Conservation (phyloP, 1,140 invertebrate species). For the Drosophila dunni region DNA sequence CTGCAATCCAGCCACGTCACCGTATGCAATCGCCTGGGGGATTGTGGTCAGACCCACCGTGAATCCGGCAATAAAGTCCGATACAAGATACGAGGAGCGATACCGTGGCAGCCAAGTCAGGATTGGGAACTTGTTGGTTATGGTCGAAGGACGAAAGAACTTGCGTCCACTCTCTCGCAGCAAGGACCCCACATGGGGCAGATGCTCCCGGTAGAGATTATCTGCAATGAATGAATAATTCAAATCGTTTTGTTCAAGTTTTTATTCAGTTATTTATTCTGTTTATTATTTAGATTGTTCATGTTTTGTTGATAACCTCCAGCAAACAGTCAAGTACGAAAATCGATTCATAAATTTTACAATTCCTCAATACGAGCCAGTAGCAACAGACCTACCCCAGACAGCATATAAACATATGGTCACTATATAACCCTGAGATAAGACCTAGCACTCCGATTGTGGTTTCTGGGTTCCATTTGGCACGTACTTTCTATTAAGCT, state of each 20-base stretch:
- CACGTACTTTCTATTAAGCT: conserved; percentile 7
- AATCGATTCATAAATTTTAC: conserved; percentile 30
- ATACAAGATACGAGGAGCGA: conserved; percentile 86
- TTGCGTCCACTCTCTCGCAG: conserved; percentile 55
- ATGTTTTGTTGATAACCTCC: conserved; percentile 23
- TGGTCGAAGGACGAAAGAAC: conserved; percentile 83
- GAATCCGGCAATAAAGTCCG: conserved; percentile 92
- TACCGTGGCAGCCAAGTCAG: conserved; percentile 89
- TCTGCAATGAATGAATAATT: conserved; percentile 38
- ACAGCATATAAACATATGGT: conserved; percentile 8
- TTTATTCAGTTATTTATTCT: conserved; percentile 8
- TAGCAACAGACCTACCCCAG: conserved; percentile 28
- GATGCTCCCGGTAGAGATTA: conserved; percentile 72
- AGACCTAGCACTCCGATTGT: conserved; percentile 7
- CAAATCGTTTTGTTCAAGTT: conserved; percentile 4
- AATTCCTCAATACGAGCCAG: conserved; percentile 7
- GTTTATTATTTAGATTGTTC: background rate
- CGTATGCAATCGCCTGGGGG: conserved; percentile 94
- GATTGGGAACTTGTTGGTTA: conserved; percentile 88
- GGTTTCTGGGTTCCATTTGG: conserved; percentile 5
- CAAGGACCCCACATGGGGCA: conserved; percentile 64
- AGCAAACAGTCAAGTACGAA: conserved; percentile 5
- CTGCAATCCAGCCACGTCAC: conserved; percentile 89
- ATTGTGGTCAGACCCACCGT: conserved; percentile 94
- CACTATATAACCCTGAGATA: conserved; percentile 30